Base-by-base conservation (phyloP, 2,888 invertebrate genomes). In the Cantharis nigra region DNA sequence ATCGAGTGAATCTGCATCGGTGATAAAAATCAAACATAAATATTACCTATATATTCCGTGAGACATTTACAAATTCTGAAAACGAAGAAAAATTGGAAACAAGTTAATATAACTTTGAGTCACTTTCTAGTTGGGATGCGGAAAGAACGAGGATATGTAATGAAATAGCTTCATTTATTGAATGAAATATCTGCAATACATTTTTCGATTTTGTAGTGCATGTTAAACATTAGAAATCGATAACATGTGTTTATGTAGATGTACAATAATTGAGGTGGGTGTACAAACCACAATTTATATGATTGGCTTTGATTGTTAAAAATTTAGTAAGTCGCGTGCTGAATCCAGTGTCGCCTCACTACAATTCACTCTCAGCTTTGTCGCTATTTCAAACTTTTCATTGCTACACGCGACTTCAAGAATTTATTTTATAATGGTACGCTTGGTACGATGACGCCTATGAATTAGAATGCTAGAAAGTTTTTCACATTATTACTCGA, bases 371-470 rank as follows among this genome's bases (percentile, higher is more conserved):
- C 72, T 70, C 65, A 74, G 77, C 78, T 75, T 71, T 75, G 75
- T 77, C 77, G 71, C 74, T 63, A 65, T 75, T 63, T 65, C 20
- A 67, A 67, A 28, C 70, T 70, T 65, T 69, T 62, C 69, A 69
- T 73, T 70, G 72, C 72, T 73, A 72, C 78, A 78, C 72, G 72
- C 78, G 71, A 78, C 75, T 78, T 78, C 16, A 70, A 75, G 75
- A 78, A 75, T 78, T 75, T 78, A 72, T 75, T 75, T 78, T 78
- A 64, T 78, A 75, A 72, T 75, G 72, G 75, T 70, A 78, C 75
- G 78, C 75, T 71, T 78, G 78, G 75, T 78, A 78, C 78, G 74
- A 75, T 70, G 71, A 67, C 73, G 73, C 69, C 67, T 71, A 71
- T 69, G 69, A 65, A 72, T 64, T 72, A 63, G 30, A 76, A 72